Evolutionary conservation across 2,888 invertebrate species (phyloP).

Genomic region (Andrena haemorrhoa): DNA sequence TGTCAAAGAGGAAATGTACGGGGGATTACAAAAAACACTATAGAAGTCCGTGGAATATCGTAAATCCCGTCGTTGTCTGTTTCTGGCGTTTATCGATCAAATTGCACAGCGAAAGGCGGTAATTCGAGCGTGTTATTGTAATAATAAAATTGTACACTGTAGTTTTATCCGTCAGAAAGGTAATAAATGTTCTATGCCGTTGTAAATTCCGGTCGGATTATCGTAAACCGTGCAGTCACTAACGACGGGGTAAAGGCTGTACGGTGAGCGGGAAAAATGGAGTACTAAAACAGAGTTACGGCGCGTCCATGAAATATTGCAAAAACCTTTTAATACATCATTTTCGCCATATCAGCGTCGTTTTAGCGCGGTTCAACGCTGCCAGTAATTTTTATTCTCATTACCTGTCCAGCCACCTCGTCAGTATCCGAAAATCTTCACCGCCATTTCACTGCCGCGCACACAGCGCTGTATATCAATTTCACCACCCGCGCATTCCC

Average conservation of each 20-base stretch:
- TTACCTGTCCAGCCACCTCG: constrained; percentile 10
- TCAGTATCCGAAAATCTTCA: neutral
- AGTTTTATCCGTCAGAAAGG: neutral
- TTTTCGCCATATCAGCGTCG: constrained; percentile 19
- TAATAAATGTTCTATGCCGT: constrained; percentile 21
- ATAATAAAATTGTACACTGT: neutral
- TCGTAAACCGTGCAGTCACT: constrained; percentile 17
- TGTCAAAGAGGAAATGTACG: too few relatives aligned
- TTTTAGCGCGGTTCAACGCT: constrained; percentile 13
- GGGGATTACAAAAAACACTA: too few relatives aligned
- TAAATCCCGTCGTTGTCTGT: too few relatives aligned
- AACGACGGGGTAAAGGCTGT: constrained; percentile 15
- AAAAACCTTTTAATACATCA: constrained; percentile 34
- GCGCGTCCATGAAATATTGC: constrained; percentile 45
- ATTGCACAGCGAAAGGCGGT: neutral
- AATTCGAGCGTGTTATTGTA: neutral
- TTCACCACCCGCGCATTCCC: neutral
- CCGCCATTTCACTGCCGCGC: neutral
- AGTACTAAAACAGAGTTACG: constrained; percentile 50
- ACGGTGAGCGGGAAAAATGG: constrained; percentile 38
- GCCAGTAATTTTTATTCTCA: constrained; percentile 34
- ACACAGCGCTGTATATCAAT: too few relatives aligned
- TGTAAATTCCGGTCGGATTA: constrained; percentile 20
- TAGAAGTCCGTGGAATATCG: too few relatives aligned
- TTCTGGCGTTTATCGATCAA: neutral